Conservation (phyloP, 2,113 vertebrate species). For the Tyto alba region DNA sequence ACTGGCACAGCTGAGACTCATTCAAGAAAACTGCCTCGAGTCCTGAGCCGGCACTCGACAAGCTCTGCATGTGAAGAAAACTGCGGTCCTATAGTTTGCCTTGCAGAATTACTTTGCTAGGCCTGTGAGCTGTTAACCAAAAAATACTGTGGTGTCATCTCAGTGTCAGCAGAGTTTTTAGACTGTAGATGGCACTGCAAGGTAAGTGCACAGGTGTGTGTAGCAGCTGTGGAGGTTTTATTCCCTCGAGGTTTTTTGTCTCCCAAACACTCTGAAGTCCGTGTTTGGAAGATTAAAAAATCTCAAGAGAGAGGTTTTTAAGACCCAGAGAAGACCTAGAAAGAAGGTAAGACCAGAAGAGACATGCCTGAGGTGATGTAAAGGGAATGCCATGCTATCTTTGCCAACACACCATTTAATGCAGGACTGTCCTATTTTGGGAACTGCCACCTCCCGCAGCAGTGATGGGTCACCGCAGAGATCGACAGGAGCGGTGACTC, state of each 20-base stretch:
- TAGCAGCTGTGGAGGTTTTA: not conserved
- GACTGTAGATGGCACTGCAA: slow-evolving; percentile 41
- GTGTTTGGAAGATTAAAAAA: not conserved
- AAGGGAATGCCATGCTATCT: not conserved
- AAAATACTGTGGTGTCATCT: not conserved
- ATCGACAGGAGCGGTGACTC: not conserved
- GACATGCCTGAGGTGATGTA: not conserved
- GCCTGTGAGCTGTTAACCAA: not conserved
- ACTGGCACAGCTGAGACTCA: not conserved
- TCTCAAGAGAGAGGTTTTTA: not conserved
- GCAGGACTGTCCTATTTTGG: not conserved
- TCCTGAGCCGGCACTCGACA: not conserved
- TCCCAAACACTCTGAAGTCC: not conserved
- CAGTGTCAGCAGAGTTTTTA: not conserved
- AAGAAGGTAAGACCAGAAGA: not conserved
- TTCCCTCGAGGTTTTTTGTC: not conserved
- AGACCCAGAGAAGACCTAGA: not conserved
- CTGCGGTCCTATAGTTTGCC: accelerated
- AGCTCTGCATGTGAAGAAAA: not conserved
- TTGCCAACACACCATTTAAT: not conserved
- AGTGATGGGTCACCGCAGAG: not conserved
- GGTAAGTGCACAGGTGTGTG: not conserved
- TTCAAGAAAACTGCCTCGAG: not conserved
- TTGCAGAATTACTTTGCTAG: not conserved
- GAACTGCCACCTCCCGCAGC: not conserved